A percentile compares a stretch with the other conserved stretches of the same genome.
phyloP scores from a whole-genome alignment of 2,113 vertebrate species.

The Azemiops feae region DNA sequence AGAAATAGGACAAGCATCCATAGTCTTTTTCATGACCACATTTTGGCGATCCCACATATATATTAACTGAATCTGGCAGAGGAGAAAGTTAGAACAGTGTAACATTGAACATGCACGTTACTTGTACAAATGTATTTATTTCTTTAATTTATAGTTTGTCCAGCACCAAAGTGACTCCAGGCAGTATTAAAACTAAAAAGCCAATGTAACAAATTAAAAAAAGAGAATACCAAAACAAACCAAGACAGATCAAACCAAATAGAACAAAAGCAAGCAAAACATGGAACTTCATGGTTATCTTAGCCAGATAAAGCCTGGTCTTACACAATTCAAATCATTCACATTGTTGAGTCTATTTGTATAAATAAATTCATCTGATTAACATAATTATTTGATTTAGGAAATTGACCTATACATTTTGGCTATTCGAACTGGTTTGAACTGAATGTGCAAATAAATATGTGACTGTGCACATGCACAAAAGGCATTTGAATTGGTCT shows the following conservation, averaged over 20 bases:
- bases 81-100: background rate
- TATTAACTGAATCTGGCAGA: background rate
- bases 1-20: background rate
- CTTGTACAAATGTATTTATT: background rate
- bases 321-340: background rate
- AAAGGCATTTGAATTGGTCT: background rate
- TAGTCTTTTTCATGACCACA: background rate
- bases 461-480: background rate
- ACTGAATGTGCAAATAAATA: background rate
- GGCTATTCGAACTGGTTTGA: background rate
- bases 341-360: background rate
- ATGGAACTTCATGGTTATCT: background rate
- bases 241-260: background rate
- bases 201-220: background rate
- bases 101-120: background rate
- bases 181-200: background rate
- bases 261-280: background rate
- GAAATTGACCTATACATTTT: background rate
- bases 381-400: background rate
- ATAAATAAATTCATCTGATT: background rate
- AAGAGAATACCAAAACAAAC: background rate
- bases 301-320: background rate
- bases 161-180: background rate
- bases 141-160: background rate
- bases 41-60: background rate